A percentile compares a stretch with the other conserved stretches of the same genome.
Evolutionary conservation across 2,113 vertebrate species (phyloP).

Genomic region (Tenebrosternarchus preto): DNA sequence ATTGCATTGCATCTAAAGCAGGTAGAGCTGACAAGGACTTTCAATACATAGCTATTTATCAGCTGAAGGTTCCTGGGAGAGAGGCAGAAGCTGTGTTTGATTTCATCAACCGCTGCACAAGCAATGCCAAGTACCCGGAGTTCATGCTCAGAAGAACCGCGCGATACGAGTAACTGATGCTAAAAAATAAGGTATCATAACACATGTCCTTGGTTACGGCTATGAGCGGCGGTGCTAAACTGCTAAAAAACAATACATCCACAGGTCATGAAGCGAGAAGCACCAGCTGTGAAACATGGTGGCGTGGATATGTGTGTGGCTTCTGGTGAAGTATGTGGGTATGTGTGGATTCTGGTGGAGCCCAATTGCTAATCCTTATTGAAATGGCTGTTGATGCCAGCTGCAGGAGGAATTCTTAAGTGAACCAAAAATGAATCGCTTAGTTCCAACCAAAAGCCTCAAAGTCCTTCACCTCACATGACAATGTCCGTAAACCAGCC

Average conservation of each 20-base stretch:
- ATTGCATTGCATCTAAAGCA: slow-evolving; percentile 22
- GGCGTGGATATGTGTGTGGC: not conserved
- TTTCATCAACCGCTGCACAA: slow-evolving; percentile 4
- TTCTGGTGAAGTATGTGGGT: not conserved
- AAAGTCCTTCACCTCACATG: too few species aligned
- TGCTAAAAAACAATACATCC: too few species aligned
- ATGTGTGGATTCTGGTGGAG: not conserved
- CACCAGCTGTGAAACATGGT: not conserved
- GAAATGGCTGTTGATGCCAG: too few species aligned
- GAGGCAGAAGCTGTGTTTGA: not conserved
- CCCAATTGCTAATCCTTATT: too few species aligned
- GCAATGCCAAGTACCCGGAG: not conserved
- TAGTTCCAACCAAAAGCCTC: too few species aligned
- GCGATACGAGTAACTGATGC: not conserved
- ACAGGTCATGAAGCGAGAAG: not conserved
- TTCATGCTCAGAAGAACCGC: not conserved
- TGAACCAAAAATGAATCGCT: too few species aligned
- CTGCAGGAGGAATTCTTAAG: too few species aligned
- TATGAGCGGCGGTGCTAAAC: not conserved
- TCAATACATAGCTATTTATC: slow-evolving; percentile 11
- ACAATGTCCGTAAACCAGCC: too few species aligned
- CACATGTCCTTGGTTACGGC: not conserved
- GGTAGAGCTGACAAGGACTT: slow-evolving; percentile 33
- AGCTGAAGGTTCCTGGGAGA: not conserved
- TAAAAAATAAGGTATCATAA: not conserved